Evolutionary conservation across 2,113 vertebrate species (phyloP), one percentile per base, ranked within the genome.

Genomic region (Pipra filicauda): DNA sequence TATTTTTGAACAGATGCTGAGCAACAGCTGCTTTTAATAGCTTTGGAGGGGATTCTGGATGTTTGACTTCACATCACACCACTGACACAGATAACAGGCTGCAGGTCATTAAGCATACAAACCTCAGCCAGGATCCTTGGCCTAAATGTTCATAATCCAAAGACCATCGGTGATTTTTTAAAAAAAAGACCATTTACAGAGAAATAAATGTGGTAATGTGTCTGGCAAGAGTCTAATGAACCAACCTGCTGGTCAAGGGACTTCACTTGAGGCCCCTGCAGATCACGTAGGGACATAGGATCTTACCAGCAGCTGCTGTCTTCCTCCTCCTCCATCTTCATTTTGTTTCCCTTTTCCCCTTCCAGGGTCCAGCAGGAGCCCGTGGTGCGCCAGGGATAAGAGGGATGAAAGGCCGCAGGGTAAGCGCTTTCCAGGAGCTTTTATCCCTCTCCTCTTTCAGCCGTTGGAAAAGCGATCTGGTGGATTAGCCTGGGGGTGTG

Each of bases 351-450:
- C 20, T 91, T 84, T 75, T 97, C 93, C 74, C 96, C 79, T 91
- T 43, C 37, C 95, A 99, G 99, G 99, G 99, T 88, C 93, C 98
- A 16, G 79, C 97, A 88, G 99, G 99, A 97, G 97, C 98, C 84
- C 94, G 96, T 59, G 99, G 99, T 58, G 97, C 98, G 0, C 96
- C 97, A 37, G 99, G 99, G 77, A 94, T 97, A 76, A 98, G 99
- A 97, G 99, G 99, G 94, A 35, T 98, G 33, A 99, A 99, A 96
- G 99, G 99, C 90, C 98, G 96, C 87, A 96, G 98, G 98, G 99
- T 99, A 97, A 98, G 99, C 44, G 5, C 23, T 51, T 69, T 30
- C 54, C 77, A 19, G 0, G 4, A 52, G 71, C 41, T 93, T 74
- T n/a, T 70, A 27, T 37, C 35, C 22, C 11, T 75, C 57, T 90